Conservation (phyloP, 2,797 vertebrate species). For the Eurystomus glaucurus region DNA sequence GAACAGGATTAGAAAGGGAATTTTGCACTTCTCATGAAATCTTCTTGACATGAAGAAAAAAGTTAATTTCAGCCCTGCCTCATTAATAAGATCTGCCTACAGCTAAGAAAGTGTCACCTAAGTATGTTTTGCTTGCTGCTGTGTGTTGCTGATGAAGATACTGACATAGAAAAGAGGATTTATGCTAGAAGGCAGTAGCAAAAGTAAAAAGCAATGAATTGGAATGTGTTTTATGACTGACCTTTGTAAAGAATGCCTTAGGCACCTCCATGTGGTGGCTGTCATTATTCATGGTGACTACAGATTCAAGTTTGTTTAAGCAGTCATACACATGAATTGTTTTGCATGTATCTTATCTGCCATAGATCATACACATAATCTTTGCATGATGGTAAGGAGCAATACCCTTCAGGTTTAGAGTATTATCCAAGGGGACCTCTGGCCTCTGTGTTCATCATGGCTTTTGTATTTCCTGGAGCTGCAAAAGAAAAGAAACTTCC, state of each 20-base stretch:
- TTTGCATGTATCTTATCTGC: not conserved
- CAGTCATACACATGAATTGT: not conserved
- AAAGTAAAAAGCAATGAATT: constrained; percentile 12
- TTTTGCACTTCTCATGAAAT: constrained; percentile 60
- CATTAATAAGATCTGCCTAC: constrained; percentile 81
- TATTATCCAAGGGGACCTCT: not conserved
- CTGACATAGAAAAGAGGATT: constrained; percentile 67
- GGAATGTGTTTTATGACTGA: constrained; percentile 63
- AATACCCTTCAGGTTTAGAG: not conserved
- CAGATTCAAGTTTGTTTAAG: constrained; percentile 20
- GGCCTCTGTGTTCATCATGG: not conserved
- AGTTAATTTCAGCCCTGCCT: constrained; percentile 80
- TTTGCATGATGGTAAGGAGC: not conserved
- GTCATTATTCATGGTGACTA: constrained; percentile 51
- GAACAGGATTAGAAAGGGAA: constrained; percentile 40
- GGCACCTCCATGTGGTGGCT: constrained; percentile 53
- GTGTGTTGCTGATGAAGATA: constrained; percentile 65
- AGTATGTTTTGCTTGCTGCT: constrained; percentile 69
- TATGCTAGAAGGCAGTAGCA: constrained; percentile 43
- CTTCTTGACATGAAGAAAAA: constrained; percentile 62
- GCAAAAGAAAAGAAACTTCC: not conserved
- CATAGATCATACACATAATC: not conserved
- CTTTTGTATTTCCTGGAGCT: not conserved
- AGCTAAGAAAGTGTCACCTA: constrained; percentile 75
- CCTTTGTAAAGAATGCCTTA: constrained; percentile 64